Evolutionary conservation across 1,140 invertebrate genomes (phyloP).

Genomic region (Drosophila kikkawai): DNA sequence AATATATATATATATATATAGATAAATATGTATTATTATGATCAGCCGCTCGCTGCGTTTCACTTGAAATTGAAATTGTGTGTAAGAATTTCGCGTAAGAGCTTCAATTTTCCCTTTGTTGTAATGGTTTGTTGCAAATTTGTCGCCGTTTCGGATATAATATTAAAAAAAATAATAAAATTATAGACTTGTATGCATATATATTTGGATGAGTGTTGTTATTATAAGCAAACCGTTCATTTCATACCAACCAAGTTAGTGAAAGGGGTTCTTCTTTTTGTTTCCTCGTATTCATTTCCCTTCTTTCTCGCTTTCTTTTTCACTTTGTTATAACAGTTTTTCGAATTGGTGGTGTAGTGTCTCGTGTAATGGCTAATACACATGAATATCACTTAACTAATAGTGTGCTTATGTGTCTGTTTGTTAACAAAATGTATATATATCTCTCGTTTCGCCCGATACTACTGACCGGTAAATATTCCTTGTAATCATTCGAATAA

Average conservation of each 20-base stretch:
- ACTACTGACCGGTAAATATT: conserved; percentile 9
- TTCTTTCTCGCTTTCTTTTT: conserved; percentile 26
- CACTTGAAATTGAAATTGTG: conserved; percentile 38
- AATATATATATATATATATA: not conserved
- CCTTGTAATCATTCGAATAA: conserved; percentile 65
- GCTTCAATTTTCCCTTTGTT: conserved; percentile 47
- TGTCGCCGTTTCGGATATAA: conserved; percentile 12
- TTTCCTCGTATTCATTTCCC: conserved; percentile 37
- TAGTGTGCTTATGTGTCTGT: conserved; percentile 26
- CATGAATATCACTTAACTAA: conserved; percentile 54
- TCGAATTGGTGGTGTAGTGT: not conserved
- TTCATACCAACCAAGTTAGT: conserved; percentile 78
- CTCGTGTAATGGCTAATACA: conserved; percentile 31
- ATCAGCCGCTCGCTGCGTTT: conserved; percentile 40
- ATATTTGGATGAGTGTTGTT: conserved; percentile 51
- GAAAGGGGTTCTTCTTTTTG: conserved; percentile 33
- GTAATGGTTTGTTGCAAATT: conserved; percentile 52
- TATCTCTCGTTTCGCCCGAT: conserved; percentile 9
- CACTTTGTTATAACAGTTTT: conserved; percentile 4
- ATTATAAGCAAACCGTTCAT: conserved; percentile 78
- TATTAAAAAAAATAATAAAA: conserved; percentile 4
- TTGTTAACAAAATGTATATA: conserved; percentile 45
- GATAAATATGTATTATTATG: conserved; percentile 7
- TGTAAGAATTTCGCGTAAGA: conserved; percentile 21
- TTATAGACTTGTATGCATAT: conserved; percentile 11